Conservation (phyloP, 2,888 invertebrate genomes). For the Galerucella calmariensis region DNA sequence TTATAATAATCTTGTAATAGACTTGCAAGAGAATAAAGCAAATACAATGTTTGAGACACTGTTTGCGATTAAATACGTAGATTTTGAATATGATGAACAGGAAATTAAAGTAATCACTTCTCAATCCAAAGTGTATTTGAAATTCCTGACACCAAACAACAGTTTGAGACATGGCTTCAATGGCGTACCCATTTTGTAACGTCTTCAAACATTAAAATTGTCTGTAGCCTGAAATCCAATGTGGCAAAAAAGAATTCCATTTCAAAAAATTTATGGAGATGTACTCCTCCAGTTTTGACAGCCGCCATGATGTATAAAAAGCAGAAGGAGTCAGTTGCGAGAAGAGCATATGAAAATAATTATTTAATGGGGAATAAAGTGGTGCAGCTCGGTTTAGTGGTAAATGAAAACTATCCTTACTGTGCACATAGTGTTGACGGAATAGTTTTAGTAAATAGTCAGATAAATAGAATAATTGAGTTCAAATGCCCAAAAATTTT, state of each 20-base stretch:
- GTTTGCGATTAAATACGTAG: neutral
- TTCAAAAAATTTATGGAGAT: constrained; percentile 6
- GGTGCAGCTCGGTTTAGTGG: constrained; percentile 7
- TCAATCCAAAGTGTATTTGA: constrained; percentile 9
- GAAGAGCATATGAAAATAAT: neutral
- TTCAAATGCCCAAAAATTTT: constrained; percentile 21
- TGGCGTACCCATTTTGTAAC: neutral
- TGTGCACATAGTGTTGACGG: constrained; percentile 12
- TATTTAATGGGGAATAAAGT: constrained; percentile 5
- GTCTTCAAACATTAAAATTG: no score
- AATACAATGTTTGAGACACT: constrained; percentile 16
- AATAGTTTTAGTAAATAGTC: neutral
- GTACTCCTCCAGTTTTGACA: neutral
- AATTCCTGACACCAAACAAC: neutral
- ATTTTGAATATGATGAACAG: neutral
- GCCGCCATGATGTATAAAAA: neutral
- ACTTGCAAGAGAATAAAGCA: constrained; percentile 16
- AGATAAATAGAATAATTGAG: constrained; percentile 10
- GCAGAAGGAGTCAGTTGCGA: neutral
- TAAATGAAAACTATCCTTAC: constrained; percentile 7
- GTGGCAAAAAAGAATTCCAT: constrained; percentile 11
- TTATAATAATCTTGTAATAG: constrained; percentile 17
- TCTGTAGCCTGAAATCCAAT: neutral
- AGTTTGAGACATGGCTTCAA: neutral
- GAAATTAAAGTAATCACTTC: neutral